Conservation (phyloP, 2,113 vertebrate species). For the Polypterus bichir region DNA sequence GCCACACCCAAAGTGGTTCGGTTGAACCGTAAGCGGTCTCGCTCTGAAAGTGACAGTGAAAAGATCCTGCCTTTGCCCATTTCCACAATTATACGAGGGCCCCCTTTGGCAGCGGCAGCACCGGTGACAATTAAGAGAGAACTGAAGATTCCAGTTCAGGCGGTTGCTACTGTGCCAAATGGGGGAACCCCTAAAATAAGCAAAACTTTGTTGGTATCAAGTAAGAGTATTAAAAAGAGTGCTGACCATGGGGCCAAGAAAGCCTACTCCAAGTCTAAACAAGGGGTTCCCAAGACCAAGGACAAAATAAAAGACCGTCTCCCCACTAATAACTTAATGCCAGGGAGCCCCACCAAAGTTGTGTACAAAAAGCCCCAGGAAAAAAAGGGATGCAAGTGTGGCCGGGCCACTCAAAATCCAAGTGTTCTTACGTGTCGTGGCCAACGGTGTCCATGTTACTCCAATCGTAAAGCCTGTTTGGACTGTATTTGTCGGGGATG, state of each 20-base stretch:
- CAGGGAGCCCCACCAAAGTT: conserved; percentile 74
- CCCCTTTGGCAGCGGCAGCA: conserved; percentile 58
- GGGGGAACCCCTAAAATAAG: conserved; percentile 73
- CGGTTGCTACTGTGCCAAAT: conserved; percentile 68
- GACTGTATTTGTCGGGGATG: conserved; percentile 97
- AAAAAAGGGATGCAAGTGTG: conserved; percentile 97
- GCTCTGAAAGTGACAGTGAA: conserved; percentile 89
- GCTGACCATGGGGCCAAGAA: conserved; percentile 78
- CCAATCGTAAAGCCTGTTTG: conserved; percentile 95
- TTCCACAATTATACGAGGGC: conserved; percentile 79
- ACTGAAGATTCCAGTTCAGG: conserved; percentile 62
- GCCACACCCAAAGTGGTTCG: conserved; percentile 66
- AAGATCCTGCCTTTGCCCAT: conserved; percentile 86
- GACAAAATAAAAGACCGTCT: conserved; percentile 78
- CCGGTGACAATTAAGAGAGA: conserved; percentile 64
- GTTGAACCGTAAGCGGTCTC: conserved; percentile 82
- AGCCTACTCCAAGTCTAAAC: conserved; percentile 78
- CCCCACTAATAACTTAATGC: conserved; percentile 68
- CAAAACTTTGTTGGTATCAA: conserved; percentile 69
- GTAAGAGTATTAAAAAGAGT: conserved; percentile 79
- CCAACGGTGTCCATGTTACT: conserved; percentile 94
- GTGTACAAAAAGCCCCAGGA: conserved; percentile 91
- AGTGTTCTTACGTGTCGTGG: conserved; percentile 97
- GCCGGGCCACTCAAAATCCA: conserved; percentile 95
- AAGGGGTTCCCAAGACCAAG: conserved; percentile 75